Percentiles rank a stretch among this genome's conserved stretches.
Conservation (phyloP, 2,113 vertebrate genomes). For the Struthidea cinerea region DNA sequence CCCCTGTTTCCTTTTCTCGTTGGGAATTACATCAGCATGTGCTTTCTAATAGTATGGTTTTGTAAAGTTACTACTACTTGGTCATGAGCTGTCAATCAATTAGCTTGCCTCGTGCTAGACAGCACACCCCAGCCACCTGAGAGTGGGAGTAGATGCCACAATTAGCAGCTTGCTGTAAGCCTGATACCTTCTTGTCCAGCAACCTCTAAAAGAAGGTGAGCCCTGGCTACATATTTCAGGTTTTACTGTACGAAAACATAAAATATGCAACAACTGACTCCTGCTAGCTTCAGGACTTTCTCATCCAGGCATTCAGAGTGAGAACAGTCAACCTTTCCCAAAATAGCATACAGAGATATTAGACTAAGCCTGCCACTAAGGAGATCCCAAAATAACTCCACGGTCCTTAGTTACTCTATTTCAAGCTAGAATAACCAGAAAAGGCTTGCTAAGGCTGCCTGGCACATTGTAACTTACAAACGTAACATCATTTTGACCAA, state of each 20-base stretch:
- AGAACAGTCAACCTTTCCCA: conserved; percentile 17
- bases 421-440: neutral
- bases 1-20: neutral
- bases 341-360: conserved; percentile 31
- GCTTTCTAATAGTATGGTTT: neutral
- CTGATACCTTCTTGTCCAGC: neutral
- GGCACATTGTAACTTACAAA: neutral
- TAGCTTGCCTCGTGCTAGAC: neutral
- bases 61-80: neutral
- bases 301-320: neutral
- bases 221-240: neutral
- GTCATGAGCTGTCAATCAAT: neutral
- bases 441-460: neutral
- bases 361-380: neutral
- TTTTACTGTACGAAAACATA: neutral
- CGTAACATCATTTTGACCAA: neutral
- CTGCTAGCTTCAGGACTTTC: neutral
- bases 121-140: neutral
- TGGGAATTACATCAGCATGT: neutral
- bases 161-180: neutral
- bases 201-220: neutral
- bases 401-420: neutral
- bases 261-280: neutral
- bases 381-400: conserved; percentile 43
- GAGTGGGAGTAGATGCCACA: neutral